Conservation (phyloP, 2,113 vertebrate species). For the Okapia johnstoni region DNA sequence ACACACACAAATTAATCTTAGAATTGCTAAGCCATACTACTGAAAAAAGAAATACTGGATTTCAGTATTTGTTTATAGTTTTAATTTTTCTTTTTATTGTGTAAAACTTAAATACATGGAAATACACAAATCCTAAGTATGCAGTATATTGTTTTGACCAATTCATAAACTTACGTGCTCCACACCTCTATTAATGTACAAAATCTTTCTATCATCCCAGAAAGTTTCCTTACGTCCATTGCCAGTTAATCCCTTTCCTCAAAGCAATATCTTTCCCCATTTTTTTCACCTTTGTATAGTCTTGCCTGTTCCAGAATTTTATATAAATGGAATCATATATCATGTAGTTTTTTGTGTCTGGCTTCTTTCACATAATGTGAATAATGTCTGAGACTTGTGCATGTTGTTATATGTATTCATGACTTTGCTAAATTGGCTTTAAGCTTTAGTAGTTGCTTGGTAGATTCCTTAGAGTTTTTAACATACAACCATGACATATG, state of each 20-base stretch:
- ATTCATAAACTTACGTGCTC: neutral
- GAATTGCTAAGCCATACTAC: neutral
- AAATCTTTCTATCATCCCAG: neutral
- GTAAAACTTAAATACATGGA: neutral
- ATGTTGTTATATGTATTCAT: neutral
- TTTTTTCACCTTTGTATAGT: neutral
- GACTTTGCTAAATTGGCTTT: neutral
- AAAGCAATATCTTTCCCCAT: neutral
- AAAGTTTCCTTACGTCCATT: neutral
- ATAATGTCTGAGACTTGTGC: neutral
- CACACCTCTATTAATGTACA: neutral
- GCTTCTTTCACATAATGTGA: neutral
- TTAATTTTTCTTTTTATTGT: neutral
- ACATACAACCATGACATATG: neutral
- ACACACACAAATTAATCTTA: conserved; percentile 29
- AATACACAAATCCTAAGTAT: neutral
- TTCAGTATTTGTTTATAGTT: neutral
- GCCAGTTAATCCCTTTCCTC: neutral
- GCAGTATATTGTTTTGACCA: neutral
- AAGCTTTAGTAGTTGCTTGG: neutral
- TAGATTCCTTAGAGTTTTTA: neutral
- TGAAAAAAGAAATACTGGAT: neutral
- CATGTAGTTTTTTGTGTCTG: neutral
- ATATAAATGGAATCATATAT: neutral
- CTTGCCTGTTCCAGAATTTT: neutral